phyloP scores from a whole-genome alignment of 2,888 invertebrate species.

The Callimorpha dominula region DNA sequence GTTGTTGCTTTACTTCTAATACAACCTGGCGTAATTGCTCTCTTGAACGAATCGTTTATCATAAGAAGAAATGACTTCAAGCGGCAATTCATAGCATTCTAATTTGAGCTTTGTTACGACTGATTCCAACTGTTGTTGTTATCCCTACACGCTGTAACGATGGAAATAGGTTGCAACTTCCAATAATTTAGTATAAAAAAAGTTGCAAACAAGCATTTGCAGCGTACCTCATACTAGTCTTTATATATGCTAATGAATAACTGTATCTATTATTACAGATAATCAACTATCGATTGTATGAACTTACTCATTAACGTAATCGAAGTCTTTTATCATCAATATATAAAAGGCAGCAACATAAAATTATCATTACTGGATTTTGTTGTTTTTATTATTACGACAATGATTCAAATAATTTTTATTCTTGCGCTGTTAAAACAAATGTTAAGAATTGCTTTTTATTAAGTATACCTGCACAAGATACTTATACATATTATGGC shows the following conservation, averaged over 20 bases:
- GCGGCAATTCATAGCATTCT: constrained; percentile 66
- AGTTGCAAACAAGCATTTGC: neutral
- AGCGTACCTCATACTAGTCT: no score
- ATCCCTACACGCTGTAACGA: neutral
- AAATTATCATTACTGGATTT: constrained; percentile 45
- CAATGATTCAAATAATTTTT: constrained; percentile 62
- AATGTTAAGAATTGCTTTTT: constrained; percentile 76
- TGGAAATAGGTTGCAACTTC: neutral
- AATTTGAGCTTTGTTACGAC: constrained; percentile 62
- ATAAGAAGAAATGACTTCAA: constrained; percentile 70
- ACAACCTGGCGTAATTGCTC: constrained; percentile 71
- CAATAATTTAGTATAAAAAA: neutral
- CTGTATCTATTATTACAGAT: no score
- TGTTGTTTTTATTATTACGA: constrained; percentile 49
- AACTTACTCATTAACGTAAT: constrained; percentile 51
- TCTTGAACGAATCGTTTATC: constrained; percentile 82
- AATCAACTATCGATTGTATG: constrained; percentile 54
- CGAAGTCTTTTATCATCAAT: constrained; percentile 12
- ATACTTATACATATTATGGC: constrained; percentile 63
- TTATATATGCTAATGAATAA: no score
- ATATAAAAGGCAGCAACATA: constrained; percentile 21
- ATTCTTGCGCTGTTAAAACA: constrained; percentile 67
- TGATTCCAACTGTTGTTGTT: constrained; percentile 25
- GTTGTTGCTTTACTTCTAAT: constrained; percentile 64
- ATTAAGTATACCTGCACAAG: constrained; percentile 74